Conservation (phyloP, 2,113 vertebrate genomes). For the Myrmophylax atrothorax region DNA sequence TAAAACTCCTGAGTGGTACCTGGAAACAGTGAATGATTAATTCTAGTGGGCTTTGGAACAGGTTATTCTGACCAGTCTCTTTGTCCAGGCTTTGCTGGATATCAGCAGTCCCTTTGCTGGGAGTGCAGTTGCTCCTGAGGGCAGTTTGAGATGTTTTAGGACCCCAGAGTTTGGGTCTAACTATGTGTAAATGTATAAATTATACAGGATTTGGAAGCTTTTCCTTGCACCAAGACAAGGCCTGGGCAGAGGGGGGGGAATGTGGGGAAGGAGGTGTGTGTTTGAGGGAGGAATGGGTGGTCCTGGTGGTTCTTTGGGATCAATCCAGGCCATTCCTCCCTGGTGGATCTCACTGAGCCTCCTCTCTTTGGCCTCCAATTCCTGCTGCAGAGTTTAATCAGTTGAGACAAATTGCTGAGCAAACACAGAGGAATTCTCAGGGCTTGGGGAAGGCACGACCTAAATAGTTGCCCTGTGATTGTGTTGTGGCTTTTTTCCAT, state of each 20-base stretch:
- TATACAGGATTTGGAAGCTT: neutral
- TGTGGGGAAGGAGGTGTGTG: neutral
- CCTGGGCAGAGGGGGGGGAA: neutral
- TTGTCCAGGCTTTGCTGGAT: neutral
- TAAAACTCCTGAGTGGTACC: neutral
- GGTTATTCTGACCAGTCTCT: neutral
- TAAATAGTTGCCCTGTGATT: neutral
- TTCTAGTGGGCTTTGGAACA: neutral
- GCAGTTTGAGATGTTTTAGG: neutral
- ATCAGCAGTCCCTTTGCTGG: neutral
- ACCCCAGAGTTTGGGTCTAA: neutral
- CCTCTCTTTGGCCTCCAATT: neutral
- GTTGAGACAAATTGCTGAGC: constrained; percentile 44
- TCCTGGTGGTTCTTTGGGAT: neutral
- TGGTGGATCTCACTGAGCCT: neutral
- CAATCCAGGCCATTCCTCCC: neutral
- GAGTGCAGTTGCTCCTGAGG: neutral
- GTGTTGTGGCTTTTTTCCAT: neutral
- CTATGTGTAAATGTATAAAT: rapidly evolving
- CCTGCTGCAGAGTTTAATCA: neutral
- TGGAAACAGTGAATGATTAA: neutral
- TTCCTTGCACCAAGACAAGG: neutral
- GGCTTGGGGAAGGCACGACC: neutral
- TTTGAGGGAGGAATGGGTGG: neutral
- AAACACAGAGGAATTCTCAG: constrained; percentile 31